Evolutionary conservation across 2,888 invertebrate species (phyloP), one percentile per base, ranked within the genome.

Genomic region (Stenotaenia linearis): DNA sequence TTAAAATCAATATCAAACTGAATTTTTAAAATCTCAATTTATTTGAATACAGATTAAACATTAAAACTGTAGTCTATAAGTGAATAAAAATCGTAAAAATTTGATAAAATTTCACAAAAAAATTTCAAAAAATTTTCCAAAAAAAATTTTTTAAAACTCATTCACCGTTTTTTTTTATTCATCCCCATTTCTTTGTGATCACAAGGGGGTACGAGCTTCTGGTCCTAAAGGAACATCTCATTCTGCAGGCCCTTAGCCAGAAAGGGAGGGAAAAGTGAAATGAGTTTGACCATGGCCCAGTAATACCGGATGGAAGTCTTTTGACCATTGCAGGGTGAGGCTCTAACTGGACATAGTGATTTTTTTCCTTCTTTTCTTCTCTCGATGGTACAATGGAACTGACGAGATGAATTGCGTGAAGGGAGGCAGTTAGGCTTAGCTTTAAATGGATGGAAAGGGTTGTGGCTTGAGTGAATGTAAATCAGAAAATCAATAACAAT

Each of bases 221-320:
- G 61, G 25, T 61, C 61, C 61, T 56, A 61, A 61, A 61, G 61
- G 61, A 61, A 61, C 61, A 61, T 61, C 25, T 61, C 61, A 61
- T 61, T 61, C 61, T 61, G 23, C 28, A 61, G 61, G 61, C 61
- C 61, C 61, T 61, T 61, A 61, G 61, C 61, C 61, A 61, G 61
- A 61, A 45, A 61, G 61, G 61, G 61, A 61, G 61, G 61, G 61
- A 28, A 61, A 61, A 61, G 61, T 61, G 61, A 61, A 61, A 61
- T 61, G 61, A 61, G 61, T 61, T 61, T 61, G 61, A 61, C 61
- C 61, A 61, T 61, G 61, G 61, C 61, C 61, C 61, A 61, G 61
- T 61, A 61, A 61, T 61, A 61, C 61, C 61, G 61, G 61, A 61
- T 61, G 61, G 61, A 61, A 61, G 61, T 61, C 61, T 61, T 45